phyloP scores from a whole-genome alignment of 1,140 invertebrate genomes.

The Cataglyphis hispanica region DNA sequence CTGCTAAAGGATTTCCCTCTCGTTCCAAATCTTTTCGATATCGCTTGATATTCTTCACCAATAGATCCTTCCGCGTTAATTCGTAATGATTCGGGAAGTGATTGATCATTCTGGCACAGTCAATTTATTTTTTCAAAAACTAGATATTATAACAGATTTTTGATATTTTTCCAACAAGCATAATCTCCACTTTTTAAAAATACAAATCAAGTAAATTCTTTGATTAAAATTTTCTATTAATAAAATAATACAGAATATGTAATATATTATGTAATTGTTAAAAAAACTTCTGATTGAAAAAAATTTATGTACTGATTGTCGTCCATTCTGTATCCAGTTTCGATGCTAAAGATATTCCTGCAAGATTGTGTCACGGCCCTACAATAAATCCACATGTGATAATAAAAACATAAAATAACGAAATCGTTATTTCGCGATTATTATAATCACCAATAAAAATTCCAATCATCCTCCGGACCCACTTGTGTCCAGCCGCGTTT shows the following conservation, averaged over 20 bases:
- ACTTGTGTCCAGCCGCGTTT: conserved; percentile 97
- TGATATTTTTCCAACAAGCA: no score
- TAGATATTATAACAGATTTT: neutral
- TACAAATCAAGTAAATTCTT: neutral
- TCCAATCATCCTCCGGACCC: conserved; percentile 97
- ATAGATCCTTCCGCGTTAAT: conserved; percentile 96
- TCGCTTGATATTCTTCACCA: conserved; percentile 98
- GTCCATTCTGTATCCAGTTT: conserved; percentile 96
- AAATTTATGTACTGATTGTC: conserved; percentile 93
- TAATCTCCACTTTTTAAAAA: no score
- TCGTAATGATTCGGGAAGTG: conserved; percentile 98
- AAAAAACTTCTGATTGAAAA: neutral
- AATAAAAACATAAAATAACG: neutral
- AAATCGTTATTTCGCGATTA: neutral
- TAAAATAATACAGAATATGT: neutral
- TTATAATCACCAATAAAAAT: conserved; percentile 94
- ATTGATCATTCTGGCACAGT: conserved; percentile 91
- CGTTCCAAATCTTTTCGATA: conserved; percentile 96
- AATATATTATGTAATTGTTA: neutral
- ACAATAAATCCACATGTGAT: conserved; percentile 58
- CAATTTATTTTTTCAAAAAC: neutral
- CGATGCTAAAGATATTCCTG: conserved; percentile 96
- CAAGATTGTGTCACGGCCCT: conserved; percentile 96
- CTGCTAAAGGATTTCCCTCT: conserved; percentile 95
- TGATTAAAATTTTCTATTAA: neutral